A percentile compares a stretch with the other conserved stretches of the same genome.
Conservation (phyloP, 2,113 vertebrate genomes). For the Rissa tridactyla region DNA sequence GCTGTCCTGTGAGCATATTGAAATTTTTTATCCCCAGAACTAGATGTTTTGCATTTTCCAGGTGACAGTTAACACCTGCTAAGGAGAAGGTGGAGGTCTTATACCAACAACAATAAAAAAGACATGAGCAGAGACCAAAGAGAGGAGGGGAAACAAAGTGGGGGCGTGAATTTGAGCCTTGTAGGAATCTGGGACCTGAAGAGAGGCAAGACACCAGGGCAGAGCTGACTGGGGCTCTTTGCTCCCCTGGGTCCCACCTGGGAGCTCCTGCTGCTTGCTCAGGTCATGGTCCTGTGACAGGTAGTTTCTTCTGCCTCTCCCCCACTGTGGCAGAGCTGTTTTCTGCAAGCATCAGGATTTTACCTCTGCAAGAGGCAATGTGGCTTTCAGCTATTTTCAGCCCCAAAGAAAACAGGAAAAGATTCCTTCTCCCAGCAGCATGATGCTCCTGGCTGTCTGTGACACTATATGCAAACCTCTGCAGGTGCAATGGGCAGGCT, state of each 20-base stretch:
- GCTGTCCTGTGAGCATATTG: background rate
- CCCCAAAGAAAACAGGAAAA: background rate
- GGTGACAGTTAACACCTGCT: background rate
- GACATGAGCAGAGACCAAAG: background rate
- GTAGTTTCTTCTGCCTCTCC: background rate
- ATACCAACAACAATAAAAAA: background rate
- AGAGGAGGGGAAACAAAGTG: rapidly evolving
- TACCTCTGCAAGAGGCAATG: background rate
- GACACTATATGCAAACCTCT: rapidly evolving
- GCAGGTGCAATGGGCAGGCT: rapidly evolving
- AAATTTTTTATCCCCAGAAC: background rate
- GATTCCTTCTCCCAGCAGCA: background rate
- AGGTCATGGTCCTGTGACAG: background rate
- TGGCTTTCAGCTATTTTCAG: background rate
- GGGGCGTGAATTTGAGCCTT: background rate
- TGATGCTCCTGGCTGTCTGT: background rate
- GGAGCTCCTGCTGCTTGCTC: rapidly evolving
- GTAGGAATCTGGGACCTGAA: background rate
- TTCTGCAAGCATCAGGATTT: background rate
- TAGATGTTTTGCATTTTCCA: background rate
- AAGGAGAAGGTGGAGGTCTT: background rate
- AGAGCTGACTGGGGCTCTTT: background rate
- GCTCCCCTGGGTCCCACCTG: background rate
- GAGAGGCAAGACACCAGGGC: background rate
- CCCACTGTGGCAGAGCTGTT: background rate